phyloP scores from a whole-genome alignment of 2,888 invertebrate species.

The Epirrhoe alternata region DNA sequence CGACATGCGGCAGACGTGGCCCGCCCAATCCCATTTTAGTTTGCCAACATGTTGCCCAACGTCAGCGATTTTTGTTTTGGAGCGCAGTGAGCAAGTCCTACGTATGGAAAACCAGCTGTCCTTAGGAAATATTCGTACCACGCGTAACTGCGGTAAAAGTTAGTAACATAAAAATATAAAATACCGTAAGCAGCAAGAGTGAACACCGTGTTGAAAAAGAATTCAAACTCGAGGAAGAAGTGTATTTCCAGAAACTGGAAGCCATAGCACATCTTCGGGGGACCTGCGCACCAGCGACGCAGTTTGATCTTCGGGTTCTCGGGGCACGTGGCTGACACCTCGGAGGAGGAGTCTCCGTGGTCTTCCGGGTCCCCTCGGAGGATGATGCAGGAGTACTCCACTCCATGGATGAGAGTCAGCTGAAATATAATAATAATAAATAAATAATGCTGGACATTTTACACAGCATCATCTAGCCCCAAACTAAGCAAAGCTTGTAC shows the following conservation, averaged over 20 bases:
- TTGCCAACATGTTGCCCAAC: too few relatives aligned
- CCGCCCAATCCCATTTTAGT: too few relatives aligned
- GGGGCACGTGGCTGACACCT: background rate
- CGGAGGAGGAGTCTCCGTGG: constrained; percentile 29
- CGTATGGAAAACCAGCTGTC: too few relatives aligned
- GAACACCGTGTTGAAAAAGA: background rate
- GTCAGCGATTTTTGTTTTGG: too few relatives aligned
- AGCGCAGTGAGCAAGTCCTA: too few relatives aligned
- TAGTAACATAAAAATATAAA: constrained; percentile 2
- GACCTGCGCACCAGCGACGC: constrained; percentile 52
- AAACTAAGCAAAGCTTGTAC: too few relatives aligned
- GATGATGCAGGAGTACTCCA: constrained; percentile 59
- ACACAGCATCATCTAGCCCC: too few relatives aligned
- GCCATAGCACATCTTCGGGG: constrained; percentile 46
- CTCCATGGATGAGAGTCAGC: constrained; percentile 52
- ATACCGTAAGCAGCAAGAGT: constrained; percentile 11
- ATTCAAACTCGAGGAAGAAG: constrained; percentile 53
- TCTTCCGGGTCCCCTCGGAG: constrained; percentile 34
- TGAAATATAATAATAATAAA: background rate
- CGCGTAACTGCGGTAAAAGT: too few relatives aligned
- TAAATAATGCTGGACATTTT: too few relatives aligned
- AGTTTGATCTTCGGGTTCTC: constrained; percentile 48
- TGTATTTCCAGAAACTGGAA: constrained; percentile 51
- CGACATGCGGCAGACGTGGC: too few relatives aligned
- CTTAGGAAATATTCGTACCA: too few relatives aligned